Evolutionary conservation across 2,113 vertebrate species (phyloP).

Genomic region (Sphyrna mokarran): DNA sequence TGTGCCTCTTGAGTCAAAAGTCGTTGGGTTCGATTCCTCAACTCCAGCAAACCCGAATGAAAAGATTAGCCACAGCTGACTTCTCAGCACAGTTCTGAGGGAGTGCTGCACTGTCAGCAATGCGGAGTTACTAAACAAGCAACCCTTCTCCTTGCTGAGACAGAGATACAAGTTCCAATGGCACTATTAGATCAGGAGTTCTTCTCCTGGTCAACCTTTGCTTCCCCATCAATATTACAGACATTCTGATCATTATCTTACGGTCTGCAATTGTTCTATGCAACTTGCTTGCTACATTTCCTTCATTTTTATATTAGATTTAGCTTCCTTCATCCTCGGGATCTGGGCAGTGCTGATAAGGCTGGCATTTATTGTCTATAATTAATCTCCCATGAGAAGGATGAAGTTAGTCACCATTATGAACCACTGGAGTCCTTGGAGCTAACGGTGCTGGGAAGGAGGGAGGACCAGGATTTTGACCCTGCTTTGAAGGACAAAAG

Average conservation of each 20-base stretch:
- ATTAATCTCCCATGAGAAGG: neutral
- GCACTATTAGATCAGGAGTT: neutral
- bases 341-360: neutral
- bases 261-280: neutral
- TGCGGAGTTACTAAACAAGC: neutral
- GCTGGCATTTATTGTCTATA: neutral
- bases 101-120: neutral
- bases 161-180: neutral
- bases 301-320: neutral
- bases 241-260: neutral
- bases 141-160: neutral
- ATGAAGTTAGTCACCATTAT: neutral
- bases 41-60: neutral
- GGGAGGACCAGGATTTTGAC: neutral
- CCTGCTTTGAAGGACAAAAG: neutral
- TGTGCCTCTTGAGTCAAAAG: neutral
- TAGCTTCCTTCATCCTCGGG: neutral
- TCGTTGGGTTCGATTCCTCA: neutral
- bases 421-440: neutral
- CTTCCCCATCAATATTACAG: neutral
- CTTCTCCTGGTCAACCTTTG: neutral
- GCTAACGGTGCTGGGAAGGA: neutral
- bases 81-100: neutral
- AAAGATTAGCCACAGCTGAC: neutral
- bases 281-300: neutral